Evolutionary conservation across 2,797 vertebrate species (phyloP).

Genomic region (Sebastes matsubarae): DNA sequence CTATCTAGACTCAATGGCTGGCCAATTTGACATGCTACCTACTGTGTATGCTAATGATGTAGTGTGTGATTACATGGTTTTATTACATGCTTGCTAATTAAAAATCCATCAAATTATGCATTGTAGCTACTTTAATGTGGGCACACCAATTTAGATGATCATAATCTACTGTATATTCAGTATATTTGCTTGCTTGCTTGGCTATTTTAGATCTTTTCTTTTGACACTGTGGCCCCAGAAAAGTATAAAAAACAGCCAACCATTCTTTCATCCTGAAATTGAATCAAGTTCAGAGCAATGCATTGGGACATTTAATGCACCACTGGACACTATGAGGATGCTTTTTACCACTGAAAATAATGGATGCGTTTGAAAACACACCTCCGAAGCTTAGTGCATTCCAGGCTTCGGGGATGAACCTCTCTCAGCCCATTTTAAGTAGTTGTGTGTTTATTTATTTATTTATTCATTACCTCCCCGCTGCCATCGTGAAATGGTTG

Average conservation of each 20-base stretch:
- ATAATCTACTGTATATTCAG: neutral
- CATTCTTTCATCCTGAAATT: neutral
- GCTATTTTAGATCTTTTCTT: neutral
- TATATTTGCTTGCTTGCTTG: neutral
- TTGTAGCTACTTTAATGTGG: too few species aligned
- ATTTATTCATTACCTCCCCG: constrained; percentile 27
- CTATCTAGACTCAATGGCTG: neutral
- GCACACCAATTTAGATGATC: neutral
- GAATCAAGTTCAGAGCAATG: constrained; percentile 3
- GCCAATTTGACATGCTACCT: neutral
- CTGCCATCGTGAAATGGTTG: constrained; percentile 20
- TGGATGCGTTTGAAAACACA: constrained; percentile 10
- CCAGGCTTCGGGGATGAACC: constrained; percentile 16
- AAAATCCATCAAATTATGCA: neutral
- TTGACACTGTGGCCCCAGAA: neutral
- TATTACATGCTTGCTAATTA: neutral
- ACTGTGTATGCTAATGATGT: neutral
- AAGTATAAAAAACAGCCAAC: neutral
- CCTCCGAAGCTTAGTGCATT: constrained; percentile 3
- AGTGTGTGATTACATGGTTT: neutral
- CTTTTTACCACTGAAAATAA: constrained; percentile 27
- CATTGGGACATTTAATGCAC: constrained; percentile 2
- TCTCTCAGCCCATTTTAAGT: constrained; percentile 10
- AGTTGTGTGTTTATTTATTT: constrained; percentile 24
- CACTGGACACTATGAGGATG: neutral